phyloP scores from a whole-genome alignment of 2,113 vertebrate species.

The Acinonyx jubatus region DNA sequence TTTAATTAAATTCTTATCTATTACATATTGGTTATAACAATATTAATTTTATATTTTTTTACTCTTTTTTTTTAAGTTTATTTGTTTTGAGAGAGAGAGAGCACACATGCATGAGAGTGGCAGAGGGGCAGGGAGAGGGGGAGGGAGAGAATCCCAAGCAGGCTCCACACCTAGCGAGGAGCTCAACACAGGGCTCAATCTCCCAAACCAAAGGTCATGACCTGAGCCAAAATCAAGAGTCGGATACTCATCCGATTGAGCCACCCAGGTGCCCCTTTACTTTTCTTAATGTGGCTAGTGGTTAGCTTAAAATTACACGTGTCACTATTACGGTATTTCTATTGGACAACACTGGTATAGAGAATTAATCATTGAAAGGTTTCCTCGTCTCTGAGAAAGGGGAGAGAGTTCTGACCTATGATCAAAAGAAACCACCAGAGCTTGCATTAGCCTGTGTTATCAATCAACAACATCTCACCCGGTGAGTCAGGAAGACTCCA shows the following conservation, averaged over 20 bases:
- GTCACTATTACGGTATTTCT: not conserved
- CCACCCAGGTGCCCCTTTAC: not conserved
- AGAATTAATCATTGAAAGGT: not conserved
- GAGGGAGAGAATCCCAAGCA: no score
- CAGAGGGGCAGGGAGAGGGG: no score
- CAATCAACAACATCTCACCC: not conserved
- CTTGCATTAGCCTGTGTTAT: not conserved
- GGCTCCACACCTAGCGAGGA: no score
- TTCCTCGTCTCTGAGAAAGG: not conserved
- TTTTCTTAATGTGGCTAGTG: not conserved
- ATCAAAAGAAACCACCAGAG: not conserved
- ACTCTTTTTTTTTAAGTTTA: no score
- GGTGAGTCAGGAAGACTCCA: not conserved
- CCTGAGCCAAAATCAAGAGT: no score
- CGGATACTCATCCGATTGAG: no score
- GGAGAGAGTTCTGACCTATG: not conserved
- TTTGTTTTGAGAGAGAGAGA: no score
- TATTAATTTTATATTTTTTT: not conserved
- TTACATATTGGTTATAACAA: not conserved
- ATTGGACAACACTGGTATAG: not conserved
- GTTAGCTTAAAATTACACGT: not conserved
- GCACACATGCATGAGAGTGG: no score
- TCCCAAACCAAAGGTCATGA: no score
- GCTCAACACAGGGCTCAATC: no score
- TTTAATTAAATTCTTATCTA: not conserved